These are phyloP conservation scores for Saccopteryx leptura DNA, from an alignment of 2,113 vertebrate genomes.

Conservation along the genomic window DNA sequence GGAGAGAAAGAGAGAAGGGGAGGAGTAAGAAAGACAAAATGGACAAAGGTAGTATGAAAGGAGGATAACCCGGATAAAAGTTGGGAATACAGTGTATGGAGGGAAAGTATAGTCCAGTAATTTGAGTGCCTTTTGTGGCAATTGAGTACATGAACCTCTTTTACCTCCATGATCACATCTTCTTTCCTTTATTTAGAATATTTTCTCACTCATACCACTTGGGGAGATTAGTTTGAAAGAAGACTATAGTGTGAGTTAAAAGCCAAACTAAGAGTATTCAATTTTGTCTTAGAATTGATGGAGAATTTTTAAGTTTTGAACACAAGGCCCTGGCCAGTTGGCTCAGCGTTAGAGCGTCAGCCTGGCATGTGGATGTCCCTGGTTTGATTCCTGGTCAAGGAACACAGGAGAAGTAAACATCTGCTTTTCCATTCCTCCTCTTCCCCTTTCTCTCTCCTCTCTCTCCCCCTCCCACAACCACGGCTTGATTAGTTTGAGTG, in stretches of 20 bases:
- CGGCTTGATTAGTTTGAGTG: no score
- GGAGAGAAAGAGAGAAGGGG: background rate
- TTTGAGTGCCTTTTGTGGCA: background rate
- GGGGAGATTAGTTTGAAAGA: background rate
- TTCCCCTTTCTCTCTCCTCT: no score
- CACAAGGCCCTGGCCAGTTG: background rate
- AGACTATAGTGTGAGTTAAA: background rate
- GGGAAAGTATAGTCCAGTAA: background rate
- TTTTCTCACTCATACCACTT: background rate
- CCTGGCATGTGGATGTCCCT: no score
- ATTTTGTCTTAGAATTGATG: background rate
- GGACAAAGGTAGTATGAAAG: background rate
- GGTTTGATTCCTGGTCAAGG: no score
- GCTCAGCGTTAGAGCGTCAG: no score
- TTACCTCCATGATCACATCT: background rate
- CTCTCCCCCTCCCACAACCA: no score
- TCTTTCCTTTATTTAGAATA: background rate
- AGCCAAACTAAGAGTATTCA: background rate
- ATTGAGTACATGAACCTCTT: background rate
- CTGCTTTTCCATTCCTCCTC: no score
- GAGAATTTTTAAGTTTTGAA: background rate
- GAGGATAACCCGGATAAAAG: background rate
- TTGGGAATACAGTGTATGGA: background rate
- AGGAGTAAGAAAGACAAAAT: background rate
- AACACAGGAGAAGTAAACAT: no score